Evolutionary conservation across 1,140 invertebrate species (phyloP).

Genomic region (Ceratosolen fusciceps): DNA sequence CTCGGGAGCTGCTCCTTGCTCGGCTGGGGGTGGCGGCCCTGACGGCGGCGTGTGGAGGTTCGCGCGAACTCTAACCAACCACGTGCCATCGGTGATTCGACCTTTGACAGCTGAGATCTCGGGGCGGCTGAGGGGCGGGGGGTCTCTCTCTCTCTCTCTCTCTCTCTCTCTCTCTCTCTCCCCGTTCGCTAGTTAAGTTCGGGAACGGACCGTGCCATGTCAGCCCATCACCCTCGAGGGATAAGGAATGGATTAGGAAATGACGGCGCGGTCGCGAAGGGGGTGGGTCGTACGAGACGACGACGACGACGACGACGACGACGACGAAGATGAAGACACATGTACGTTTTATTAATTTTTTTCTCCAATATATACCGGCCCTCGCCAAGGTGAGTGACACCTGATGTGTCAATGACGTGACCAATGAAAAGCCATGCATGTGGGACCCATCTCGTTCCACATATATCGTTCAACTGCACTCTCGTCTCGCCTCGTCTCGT

Average conservation of each 20-base stretch:
- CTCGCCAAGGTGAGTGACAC: conserved; percentile 71
- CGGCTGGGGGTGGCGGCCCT: not conserved
- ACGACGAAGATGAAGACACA: too few relatives aligned
- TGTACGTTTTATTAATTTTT: too few relatives aligned
- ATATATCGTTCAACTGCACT: too few relatives aligned
- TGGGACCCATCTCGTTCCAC: conserved; percentile 42
- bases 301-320: too few relatives aligned
- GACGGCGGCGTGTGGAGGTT: not conserved
- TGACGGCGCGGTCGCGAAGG: too few relatives aligned
- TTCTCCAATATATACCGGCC: too few relatives aligned
- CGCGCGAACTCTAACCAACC: not conserved
- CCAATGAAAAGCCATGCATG: conserved; percentile 63
- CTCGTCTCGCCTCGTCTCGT: not conserved
- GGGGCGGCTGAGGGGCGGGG: not conserved
- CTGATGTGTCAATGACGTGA: conserved; percentile 71
- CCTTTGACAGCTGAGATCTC: not conserved
- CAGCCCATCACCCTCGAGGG: too few relatives aligned
- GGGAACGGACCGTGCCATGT: too few relatives aligned
- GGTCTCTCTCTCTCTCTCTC: not conserved
- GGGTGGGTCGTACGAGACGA: too few relatives aligned
- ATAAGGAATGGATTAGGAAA: too few relatives aligned
- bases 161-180: not conserved
- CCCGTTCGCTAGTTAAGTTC: not conserved
- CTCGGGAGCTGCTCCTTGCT: too few relatives aligned
- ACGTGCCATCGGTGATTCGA: not conserved